These are phyloP conservation scores for Anolis carolinensis DNA, from an alignment of 2,113 vertebrate genomes.

Conservation along the genomic window DNA sequence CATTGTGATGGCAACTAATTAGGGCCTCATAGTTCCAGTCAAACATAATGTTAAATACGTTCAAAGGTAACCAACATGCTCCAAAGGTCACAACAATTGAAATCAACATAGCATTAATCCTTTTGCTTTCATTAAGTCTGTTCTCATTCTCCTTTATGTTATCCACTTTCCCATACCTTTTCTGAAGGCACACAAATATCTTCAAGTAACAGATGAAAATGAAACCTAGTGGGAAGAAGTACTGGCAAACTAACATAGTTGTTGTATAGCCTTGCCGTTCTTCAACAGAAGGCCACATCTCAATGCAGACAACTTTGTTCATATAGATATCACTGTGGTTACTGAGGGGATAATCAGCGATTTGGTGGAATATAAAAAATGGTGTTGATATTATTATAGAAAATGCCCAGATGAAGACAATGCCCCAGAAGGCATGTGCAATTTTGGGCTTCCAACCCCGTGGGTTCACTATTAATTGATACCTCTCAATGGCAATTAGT, in stretches of 20 bases:
- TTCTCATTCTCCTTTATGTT: slow-evolving; percentile 65
- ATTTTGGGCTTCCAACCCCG: slow-evolving; percentile 75
- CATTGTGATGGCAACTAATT: slow-evolving; percentile 76
- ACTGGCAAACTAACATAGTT: slow-evolving; percentile 74
- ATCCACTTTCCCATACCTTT: slow-evolving; percentile 65
- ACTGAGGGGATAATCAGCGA: slow-evolving; percentile 75
- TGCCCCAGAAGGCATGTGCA: slow-evolving; percentile 74
- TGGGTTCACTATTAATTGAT: slow-evolving; percentile 78
- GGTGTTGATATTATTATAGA: slow-evolving; percentile 73
- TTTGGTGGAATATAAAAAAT: slow-evolving; percentile 73
- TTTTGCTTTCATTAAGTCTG: slow-evolving; percentile 70
- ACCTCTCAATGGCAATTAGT: slow-evolving; percentile 75
- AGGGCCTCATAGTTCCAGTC: slow-evolving; percentile 77
- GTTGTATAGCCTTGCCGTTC: slow-evolving; percentile 77
- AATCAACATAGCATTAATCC: slow-evolving; percentile 73
- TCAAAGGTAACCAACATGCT: slow-evolving; percentile 78
- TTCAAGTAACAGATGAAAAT: slow-evolving; percentile 79
- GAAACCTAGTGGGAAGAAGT: slow-evolving; percentile 75
- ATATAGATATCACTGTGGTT: slow-evolving; percentile 66
- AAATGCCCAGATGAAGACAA: slow-evolving; percentile 72
- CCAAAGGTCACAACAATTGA: slow-evolving; percentile 75
- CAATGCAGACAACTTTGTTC: slow-evolving; percentile 70
- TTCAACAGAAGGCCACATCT: slow-evolving; percentile 71
- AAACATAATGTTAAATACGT: slow-evolving; percentile 78
- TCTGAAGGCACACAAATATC: slow-evolving; percentile 71